Conservation (phyloP, 2,888 invertebrate species). For the Synergus umbraculus region DNA sequence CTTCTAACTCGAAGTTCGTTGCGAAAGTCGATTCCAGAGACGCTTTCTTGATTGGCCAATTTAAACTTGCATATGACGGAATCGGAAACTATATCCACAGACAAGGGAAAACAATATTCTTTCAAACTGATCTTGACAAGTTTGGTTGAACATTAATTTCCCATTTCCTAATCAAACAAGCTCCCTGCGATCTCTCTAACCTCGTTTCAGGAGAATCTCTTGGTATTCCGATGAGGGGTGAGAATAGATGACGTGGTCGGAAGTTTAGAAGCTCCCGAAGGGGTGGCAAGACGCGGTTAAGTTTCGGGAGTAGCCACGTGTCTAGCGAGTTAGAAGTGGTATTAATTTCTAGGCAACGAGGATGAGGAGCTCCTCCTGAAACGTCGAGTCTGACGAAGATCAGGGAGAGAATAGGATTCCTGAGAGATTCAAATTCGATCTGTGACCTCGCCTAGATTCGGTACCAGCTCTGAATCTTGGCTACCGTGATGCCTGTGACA, state of each 20-base stretch:
- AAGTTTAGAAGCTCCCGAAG: slow-evolving; percentile 50
- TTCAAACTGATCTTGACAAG: too few relatives aligned
- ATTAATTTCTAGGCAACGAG: slow-evolving; percentile 65
- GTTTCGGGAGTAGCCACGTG: slow-evolving; percentile 67
- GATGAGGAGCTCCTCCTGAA: slow-evolving; percentile 38
- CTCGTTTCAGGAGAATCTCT: not conserved
- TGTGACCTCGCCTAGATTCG: not conserved
- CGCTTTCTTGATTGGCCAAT: not conserved
- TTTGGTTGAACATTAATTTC: not conserved
- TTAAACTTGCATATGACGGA: not conserved
- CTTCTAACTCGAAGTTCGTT: slow-evolving; percentile 32
- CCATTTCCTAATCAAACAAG: slow-evolving; percentile 37
- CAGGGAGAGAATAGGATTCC: slow-evolving; percentile 5
- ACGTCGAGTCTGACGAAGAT: slow-evolving; percentile 28
- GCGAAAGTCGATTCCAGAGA: slow-evolving; percentile 6
- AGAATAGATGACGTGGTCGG: slow-evolving; percentile 69
- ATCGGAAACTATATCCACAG: not conserved
- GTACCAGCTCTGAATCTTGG: slow-evolving; percentile 8
- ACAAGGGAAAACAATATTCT: too few relatives aligned
- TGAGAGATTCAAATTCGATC: slow-evolving; percentile 15
- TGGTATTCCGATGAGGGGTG: slow-evolving; percentile 51
- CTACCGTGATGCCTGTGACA: slow-evolving; percentile 7
- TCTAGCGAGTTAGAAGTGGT: slow-evolving; percentile 67
- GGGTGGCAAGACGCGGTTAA: slow-evolving; percentile 58
- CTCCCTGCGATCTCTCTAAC: not conserved